Evolutionary conservation across 2,888 invertebrate genomes (phyloP), one percentile per base, ranked within the genome.

Genomic region (Mactromeris polynyma): DNA sequence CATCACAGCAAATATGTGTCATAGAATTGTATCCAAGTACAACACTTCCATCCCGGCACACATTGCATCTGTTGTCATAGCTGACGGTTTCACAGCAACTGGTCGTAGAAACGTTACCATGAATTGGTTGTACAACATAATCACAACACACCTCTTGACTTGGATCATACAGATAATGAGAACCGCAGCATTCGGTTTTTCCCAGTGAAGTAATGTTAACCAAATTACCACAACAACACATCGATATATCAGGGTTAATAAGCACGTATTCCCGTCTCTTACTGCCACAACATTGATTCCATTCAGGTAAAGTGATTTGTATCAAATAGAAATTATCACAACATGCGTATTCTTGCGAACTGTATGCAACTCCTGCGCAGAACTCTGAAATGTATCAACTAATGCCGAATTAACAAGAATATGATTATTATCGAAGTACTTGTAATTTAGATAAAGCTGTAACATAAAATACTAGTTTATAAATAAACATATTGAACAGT

Each of bases 131-230:
- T 6, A 85, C 69, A 0, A 33, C 42, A 11, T 85, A 85, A 40
- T 36, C 21, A 51, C 89, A 89, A 51, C 89, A 89, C 4, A 85
- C 46, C 3, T 89, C 64, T n/a, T 26, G 46, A 9, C 26, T 26
- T n/a, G 58, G 82, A 38, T 89, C 83, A 42, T 51, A 89, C 21
- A 31, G 40, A 31, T 54, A 38, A 26, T 46, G 40, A 31, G 69
- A 69, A 21, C 83, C 80, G 73, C 89, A 89, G 31, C 89, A 89
- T 73, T 79, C 82, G 6, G 69, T 54, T 42, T 51, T 46, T 38
- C 81, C 46, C 36, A 11, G 73, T 21, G 40, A 36, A 33, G 79
- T 58, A 14, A 86, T 54, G 26, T 19, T 17, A 2, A 87, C 81
- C 4, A 51, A 21, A 33, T 73, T 73, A 11, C 40, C 69, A 31